Base-by-base conservation (phyloP, 2,797 vertebrate species). In the Gambelia wislizenii region DNA sequence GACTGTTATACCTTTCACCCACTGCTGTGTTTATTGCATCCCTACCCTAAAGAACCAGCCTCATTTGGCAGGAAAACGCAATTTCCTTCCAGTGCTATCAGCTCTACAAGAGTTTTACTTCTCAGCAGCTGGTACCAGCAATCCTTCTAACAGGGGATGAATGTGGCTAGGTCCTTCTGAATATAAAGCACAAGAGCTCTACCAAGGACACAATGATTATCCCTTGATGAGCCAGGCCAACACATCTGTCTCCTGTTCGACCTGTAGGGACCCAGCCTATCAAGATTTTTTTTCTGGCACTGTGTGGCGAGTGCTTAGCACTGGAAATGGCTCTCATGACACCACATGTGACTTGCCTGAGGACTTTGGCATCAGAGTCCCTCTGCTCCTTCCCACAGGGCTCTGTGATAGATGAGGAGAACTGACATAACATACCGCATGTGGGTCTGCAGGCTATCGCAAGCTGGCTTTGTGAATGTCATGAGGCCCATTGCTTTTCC, bases 391-490 rank as follows among this genome's bases (percentile, higher is more conserved):
- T 70, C 77, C 88, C 86, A 25, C 54, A 86, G 85, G 81, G 78
- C 80, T 47, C 16, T 27, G 27, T 87, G 85, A 89, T 84, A 74
- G 56, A 86, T 78, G 75, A 76, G 86, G 33, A 25, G 52, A 14
- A 27, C 0, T 0, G 52, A 80, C 84, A 72, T 49, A 76, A 22
- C 81, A 42, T 64, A 76, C 61, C 72, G 39, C 56, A n/a, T 0
- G 0, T 30, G 18, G 79, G 3, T 76, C 76, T 33, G 78, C 54
- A 54, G 92, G 90, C 82, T 67, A 84, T 2, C 10, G 67, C 87
- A 84, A 78, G 78, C 81, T 94, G 91, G 82, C 64, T 64, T 27
- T 2, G 49, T 82, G 47, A 90, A 84, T 54, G 64, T 39, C 6
- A 3, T 42, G 13, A 92, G 70, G 30, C n/a, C 14, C 0, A 56